These are phyloP conservation scores for Eidolon dupreanum DNA, from an alignment of 2,797 vertebrate genomes.

Conservation along the genomic window DNA sequence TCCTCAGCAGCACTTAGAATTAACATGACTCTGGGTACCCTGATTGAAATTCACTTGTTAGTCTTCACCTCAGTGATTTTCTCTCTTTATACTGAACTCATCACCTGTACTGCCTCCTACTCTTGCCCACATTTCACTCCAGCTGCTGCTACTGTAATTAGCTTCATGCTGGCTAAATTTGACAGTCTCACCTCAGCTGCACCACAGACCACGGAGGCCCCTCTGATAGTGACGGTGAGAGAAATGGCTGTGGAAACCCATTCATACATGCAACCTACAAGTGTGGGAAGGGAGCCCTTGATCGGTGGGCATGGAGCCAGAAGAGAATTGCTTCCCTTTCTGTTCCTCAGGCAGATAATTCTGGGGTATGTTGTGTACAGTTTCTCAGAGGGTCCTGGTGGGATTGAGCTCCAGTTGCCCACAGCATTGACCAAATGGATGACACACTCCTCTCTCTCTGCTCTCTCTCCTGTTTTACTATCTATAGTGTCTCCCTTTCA, in stretches of 20 bases:
- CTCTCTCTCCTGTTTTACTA: neutral
- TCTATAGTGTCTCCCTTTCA: neutral
- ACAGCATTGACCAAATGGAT: neutral
- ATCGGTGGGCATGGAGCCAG: neutral
- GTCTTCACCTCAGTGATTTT: neutral
- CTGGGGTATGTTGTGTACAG: neutral
- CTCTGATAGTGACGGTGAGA: neutral
- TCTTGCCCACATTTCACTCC: neutral
- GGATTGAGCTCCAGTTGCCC: neutral
- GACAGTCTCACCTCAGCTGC: neutral
- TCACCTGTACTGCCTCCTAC: neutral
- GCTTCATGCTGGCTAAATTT: neutral
- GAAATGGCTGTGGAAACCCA: neutral
- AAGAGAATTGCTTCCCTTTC: neutral
- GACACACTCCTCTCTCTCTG: neutral
- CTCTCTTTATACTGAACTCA: neutral
- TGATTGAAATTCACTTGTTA: neutral
- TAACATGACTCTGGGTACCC: neutral
- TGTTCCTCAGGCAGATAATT: neutral
- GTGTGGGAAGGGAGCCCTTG: neutral
- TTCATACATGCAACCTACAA: neutral
- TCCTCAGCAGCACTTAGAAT: neutral
- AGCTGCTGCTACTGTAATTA: neutral
- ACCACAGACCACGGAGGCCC: neutral
- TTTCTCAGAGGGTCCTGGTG: neutral